Evolutionary conservation across 2,113 vertebrate species (phyloP).

Genomic region (Ctenomys sociabilis): DNA sequence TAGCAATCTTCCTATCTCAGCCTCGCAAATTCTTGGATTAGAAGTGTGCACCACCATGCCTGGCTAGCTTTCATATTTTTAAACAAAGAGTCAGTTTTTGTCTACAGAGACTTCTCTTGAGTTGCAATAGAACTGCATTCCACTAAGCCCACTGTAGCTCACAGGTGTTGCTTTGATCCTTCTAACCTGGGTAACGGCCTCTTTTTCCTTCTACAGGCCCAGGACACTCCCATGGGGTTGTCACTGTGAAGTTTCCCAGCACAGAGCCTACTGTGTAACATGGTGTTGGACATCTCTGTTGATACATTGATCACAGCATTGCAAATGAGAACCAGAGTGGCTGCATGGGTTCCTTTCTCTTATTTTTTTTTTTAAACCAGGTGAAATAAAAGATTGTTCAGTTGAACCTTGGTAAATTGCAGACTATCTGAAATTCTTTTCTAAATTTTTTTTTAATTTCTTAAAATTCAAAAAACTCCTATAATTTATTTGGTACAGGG

Average conservation of each 20-base stretch:
- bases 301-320: not conserved
- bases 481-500: too few species aligned
- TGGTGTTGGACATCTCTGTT: not conserved
- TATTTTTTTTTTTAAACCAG: too few species aligned
- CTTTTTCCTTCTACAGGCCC: not conserved
- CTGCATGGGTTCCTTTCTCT: not conserved
- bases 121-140: too few species aligned
- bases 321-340: not conserved
- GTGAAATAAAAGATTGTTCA: not conserved
- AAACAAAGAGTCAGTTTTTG: not conserved
- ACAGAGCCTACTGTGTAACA: not conserved
- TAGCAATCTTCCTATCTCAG: not conserved
- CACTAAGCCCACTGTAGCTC: not conserved
- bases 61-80: not conserved
- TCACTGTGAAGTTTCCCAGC: not conserved
- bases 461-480: too few species aligned
- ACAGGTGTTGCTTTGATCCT: not conserved
- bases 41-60: not conserved
- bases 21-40: not conserved
- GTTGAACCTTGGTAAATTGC: not conserved
- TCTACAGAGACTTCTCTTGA: not conserved
- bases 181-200: not conserved
- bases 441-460: too few species aligned
- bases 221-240: not conserved
- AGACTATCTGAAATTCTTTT: not conserved